Evolutionary conservation across 1,140 invertebrate species (phyloP).

Genomic region (Ptiloglossa arizonensis): DNA sequence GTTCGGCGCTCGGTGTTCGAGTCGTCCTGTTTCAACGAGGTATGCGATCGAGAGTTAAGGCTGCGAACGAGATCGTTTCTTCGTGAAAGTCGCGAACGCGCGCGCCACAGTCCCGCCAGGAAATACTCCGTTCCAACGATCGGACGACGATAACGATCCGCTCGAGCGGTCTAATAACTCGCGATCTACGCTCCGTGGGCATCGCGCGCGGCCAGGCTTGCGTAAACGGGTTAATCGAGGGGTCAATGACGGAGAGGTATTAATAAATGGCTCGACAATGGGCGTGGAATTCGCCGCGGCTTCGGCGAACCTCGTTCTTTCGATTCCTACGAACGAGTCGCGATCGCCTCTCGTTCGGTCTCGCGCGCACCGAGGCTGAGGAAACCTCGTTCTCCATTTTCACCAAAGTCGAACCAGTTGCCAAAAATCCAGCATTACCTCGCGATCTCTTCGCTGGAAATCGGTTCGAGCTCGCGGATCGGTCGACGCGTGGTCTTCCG

Average conservation of each 20-base stretch:
- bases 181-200: conserved; percentile 38
- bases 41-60: conserved; percentile 64
- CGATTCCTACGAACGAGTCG: conserved; percentile 39
- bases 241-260: conserved; percentile 64
- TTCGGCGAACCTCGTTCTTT: conserved; percentile 34
- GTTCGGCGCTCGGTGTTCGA: conserved; percentile 40
- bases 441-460: neutral
- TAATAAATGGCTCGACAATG: conserved; percentile 64
- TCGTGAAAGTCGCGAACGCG: conserved; percentile 57
- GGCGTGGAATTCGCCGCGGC: conserved; percentile 55
- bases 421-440: no score
- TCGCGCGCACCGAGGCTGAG: no score
- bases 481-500: conserved; percentile 8
- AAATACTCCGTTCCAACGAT: conserved; percentile 52
- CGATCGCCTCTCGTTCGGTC: conserved; percentile 18
- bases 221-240: conserved; percentile 65
- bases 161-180: conserved; percentile 56
- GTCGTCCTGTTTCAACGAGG: conserved; percentile 61
- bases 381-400: no score
- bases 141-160: conserved; percentile 51
- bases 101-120: conserved; percentile 40
- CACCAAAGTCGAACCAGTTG: no score
- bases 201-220: conserved; percentile 46
- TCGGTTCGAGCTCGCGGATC: neutral
- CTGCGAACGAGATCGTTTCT: conserved; percentile 65